These are phyloP conservation scores for Rhea pennata DNA, from an alignment of 2,113 vertebrate genomes.

Conservation along the genomic window DNA sequence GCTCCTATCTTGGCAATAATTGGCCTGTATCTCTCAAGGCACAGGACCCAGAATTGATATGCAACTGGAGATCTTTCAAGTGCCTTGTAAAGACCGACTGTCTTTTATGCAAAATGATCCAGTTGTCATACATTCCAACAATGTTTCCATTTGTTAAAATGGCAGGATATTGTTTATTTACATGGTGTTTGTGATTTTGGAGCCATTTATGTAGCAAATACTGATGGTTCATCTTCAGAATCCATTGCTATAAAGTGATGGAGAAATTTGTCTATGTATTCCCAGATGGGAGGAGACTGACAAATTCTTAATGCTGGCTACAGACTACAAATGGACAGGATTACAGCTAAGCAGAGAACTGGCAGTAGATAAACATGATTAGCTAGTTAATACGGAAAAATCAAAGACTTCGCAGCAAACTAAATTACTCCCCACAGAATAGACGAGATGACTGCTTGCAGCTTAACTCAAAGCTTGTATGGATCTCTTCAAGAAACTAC, in stretches of 20 bases:
- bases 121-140: background rate
- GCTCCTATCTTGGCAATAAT: background rate
- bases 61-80: background rate
- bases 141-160: background rate
- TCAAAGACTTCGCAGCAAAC: background rate
- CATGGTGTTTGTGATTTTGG: background rate
- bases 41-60: rapidly evolving
- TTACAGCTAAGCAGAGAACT: background rate
- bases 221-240: background rate
- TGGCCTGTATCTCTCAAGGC: background rate
- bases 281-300: background rate
- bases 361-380: rapidly evolving
- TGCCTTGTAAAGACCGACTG: background rate
- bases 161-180: background rate
- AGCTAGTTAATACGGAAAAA: background rate
- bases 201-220: rapidly evolving
- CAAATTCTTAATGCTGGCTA: background rate
- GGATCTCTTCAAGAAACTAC: background rate
- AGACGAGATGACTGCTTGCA: background rate
- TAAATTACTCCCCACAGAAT: background rate
- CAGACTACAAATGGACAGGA: background rate
- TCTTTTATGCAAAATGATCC: background rate
- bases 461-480: background rate
- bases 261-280: background rate
- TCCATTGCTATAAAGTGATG: background rate